Evolutionary conservation across 1,140 invertebrate genomes (phyloP), one percentile per base, ranked within the genome.

Genomic region (Arion vulgaris): DNA sequence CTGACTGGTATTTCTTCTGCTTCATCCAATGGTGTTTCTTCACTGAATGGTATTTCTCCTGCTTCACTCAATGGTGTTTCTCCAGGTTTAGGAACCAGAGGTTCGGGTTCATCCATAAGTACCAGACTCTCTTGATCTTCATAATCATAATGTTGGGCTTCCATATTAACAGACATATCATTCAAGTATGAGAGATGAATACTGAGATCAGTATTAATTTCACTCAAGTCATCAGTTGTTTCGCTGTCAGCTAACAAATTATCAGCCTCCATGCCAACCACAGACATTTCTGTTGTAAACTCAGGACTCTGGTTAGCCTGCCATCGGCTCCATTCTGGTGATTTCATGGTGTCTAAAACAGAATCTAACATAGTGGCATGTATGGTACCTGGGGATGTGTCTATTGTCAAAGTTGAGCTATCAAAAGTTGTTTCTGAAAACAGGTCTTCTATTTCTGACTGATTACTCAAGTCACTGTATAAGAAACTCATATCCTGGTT

Each of bases 1-100:
- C 13, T 69, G 51, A 80, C 69, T 74, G 41, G 57, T 45, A 68
- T 36, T 28, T 75, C 79, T 69, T 45, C 73, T n/a, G 39, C 38
- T 66, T 82, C 69, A n/a, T 57, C 45, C 28, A 80, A 57, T 39
- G 28, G 15, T 17, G 66, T 72, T 57, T 74, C 38, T 41, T 72
- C 41, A 19, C 28, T 62, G 23, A 77, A 39, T 45, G 80, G 75
- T 81, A 34, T 78, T 1, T 80, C 72, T 28, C 23, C 51, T 57
- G 9, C 51, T 57, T 11, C 17, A 57, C 51, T 11, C 9, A 57
- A 9, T 23, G 26, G 26, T 26, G 15, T 57, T 57, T 26, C 51
- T 23, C 19, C 51, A 57, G 19, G 2, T 57, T 57, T 26, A 57
- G 51, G 9, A 17, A 19, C 4, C 9, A 57, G 17, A 4, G 15